Evolutionary conservation across 1,140 invertebrate species (phyloP).

Genomic region (Pygmarrhopalites habei): DNA sequence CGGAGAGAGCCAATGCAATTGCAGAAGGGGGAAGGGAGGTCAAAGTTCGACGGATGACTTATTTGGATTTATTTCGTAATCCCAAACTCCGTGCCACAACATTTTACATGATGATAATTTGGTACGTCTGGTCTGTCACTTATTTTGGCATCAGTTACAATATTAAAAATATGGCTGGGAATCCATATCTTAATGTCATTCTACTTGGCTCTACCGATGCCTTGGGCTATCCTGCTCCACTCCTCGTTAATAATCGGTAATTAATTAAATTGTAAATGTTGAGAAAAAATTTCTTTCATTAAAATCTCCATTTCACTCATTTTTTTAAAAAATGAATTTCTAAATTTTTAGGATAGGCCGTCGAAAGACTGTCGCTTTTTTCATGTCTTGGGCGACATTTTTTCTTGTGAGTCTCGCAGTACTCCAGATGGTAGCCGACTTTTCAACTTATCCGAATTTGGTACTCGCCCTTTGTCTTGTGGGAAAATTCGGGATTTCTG

Average conservation of each 20-base stretch:
- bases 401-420: slow-evolving; percentile 30
- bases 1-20: neutral
- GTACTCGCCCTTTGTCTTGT: slow-evolving; percentile 16
- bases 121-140: slow-evolving; percentile 19
- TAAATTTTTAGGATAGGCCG: slow-evolving; percentile 30
- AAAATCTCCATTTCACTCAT: slow-evolving; percentile 2
- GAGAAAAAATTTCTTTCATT: neutral
- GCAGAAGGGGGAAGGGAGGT: no score
- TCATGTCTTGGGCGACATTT: slow-evolving; percentile 19
- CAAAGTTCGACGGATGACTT: slow-evolving; percentile 1
- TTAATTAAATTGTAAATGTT: neutral
- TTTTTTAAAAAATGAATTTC: no score
- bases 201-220: slow-evolving; percentile 29
- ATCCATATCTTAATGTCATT: slow-evolving; percentile 23
- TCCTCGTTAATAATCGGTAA: slow-evolving; percentile 21
- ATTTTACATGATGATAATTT: slow-evolving; percentile 22
- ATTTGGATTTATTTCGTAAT: slow-evolving; percentile 28
- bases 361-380: slow-evolving; percentile 21
- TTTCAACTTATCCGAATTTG: neutral
- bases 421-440: slow-evolving; percentile 11
- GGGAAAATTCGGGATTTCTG: slow-evolving; percentile 14
- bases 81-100: slow-evolving; percentile 5
- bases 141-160: slow-evolving; percentile 37
- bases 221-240: slow-evolving; percentile 20
- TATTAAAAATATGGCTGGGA: slow-evolving; percentile 29